These are phyloP conservation scores for Loripinus fragilis DNA, from an alignment of 2,888 invertebrate genomes.

Conservation along the genomic window DNA sequence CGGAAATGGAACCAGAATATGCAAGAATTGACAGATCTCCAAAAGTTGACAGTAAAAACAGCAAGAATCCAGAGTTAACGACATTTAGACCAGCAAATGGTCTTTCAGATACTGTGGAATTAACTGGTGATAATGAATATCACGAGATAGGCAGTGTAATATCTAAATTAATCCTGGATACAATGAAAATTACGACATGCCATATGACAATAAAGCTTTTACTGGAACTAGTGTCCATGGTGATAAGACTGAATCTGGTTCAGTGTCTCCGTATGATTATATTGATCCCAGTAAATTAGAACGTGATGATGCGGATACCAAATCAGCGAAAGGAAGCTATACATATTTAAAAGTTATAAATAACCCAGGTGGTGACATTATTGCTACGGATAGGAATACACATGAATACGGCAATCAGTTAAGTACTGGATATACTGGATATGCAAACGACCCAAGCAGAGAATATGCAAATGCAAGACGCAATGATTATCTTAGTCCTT, in stretches of 20 bases:
- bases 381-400: background rate
- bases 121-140: background rate
- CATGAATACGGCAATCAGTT: too few species aligned
- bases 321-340: background rate
- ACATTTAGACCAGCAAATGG: background rate
- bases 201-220: background rate
- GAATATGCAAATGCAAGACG: background rate
- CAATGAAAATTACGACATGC: background rate
- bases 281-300: background rate
- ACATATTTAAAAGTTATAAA: background rate
- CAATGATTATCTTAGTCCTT: background rate
- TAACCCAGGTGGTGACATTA: background rate
- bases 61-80: background rate
- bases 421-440: too few species aligned
- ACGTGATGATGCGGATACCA: background rate
- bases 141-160: background rate
- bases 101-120: background rate
- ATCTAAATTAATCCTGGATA: conserved; percentile 4
- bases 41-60: background rate
- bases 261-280: background rate
- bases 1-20: background rate
- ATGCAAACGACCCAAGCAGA: background rate
- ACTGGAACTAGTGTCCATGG: background rate
- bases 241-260: background rate
- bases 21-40: background rate